These are phyloP conservation scores for Lissocephala sabroskyi DNA, from an alignment of 2,888 invertebrate species.

Conservation along the genomic window DNA sequence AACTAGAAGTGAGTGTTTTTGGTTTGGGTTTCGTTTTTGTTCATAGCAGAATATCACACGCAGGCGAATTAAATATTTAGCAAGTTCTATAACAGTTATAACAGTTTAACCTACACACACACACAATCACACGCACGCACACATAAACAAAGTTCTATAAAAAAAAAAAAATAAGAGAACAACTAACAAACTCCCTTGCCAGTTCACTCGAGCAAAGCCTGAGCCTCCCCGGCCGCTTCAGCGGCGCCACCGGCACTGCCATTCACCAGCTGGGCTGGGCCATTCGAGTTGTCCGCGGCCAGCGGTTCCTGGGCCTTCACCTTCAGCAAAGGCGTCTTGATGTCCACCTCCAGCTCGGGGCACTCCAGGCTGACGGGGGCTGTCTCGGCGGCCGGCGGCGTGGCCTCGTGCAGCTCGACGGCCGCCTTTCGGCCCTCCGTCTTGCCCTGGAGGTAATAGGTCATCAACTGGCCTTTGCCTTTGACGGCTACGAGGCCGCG, in stretches of 20 bases:
- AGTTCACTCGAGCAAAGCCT: constrained; percentile 43
- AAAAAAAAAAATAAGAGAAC: not conserved
- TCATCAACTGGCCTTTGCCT: constrained; percentile 97
- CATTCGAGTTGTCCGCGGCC: constrained; percentile 18
- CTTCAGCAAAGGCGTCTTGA: constrained; percentile 67
- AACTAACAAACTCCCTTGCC: not conserved
- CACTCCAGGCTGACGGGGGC: constrained; percentile 26
- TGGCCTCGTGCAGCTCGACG: constrained; percentile 36
- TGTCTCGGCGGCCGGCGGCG: constrained; percentile 11
- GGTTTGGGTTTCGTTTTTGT: too few relatives aligned
- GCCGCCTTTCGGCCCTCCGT: constrained; percentile 35
- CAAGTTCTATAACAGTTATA: constrained; percentile 48
- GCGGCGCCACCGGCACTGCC: constrained; percentile 20
- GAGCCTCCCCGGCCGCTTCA: constrained; percentile 41
- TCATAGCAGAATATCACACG: constrained; percentile 53
- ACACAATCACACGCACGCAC: constrained; percentile 1
- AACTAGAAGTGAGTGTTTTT: constrained; percentile 25
- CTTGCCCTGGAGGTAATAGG: constrained; percentile 82
- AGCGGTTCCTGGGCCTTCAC: constrained; percentile 39
- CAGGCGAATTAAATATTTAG: constrained; percentile 31
- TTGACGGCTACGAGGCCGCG: constrained; percentile 96
- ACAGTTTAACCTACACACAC: constrained; percentile 26
- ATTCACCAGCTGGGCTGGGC: constrained; percentile 29
- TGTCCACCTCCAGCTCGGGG: constrained; percentile 55
- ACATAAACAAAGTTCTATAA: not conserved